Conservation (phyloP, 2,113 vertebrate genomes). For the Tragelaphus strepsiceros region DNA sequence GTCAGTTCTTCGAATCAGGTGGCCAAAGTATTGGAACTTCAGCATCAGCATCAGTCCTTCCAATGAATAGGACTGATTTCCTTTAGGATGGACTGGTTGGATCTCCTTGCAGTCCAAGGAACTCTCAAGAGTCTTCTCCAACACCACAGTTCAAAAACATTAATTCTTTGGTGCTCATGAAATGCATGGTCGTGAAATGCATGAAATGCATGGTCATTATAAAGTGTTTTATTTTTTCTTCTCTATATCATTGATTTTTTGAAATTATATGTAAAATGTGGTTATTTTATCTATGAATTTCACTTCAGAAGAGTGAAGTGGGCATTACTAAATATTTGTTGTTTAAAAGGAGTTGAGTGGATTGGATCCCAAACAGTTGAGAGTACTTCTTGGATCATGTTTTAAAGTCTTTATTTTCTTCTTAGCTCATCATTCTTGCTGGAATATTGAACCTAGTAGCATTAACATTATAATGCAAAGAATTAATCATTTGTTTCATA, state of each 20-base stretch:
- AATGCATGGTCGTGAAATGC: background rate
- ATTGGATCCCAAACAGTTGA: background rate
- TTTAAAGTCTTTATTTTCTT: background rate
- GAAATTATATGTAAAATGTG: background rate
- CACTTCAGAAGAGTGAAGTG: background rate
- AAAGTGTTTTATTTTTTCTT: background rate
- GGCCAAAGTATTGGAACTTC: background rate
- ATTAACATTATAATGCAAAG: background rate
- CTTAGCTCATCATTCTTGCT: background rate
- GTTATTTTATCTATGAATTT: background rate
- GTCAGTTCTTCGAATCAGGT: fast-evolving
- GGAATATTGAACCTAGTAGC: background rate
- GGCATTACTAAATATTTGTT: background rate
- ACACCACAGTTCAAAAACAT: background rate
- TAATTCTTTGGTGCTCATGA: background rate
- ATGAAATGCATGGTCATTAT: background rate
- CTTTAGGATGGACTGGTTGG: background rate
- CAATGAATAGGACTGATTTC: background rate
- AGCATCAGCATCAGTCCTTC: background rate
- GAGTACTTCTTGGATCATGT: background rate
- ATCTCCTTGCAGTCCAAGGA: background rate
- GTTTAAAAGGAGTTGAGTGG: background rate
- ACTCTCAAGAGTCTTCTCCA: background rate
- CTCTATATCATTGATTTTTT: background rate
- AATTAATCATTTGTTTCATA: background rate